phyloP scores from a whole-genome alignment of 53 echinoderm and acorn worm genomes.

The Antedon mediterranea region DNA sequence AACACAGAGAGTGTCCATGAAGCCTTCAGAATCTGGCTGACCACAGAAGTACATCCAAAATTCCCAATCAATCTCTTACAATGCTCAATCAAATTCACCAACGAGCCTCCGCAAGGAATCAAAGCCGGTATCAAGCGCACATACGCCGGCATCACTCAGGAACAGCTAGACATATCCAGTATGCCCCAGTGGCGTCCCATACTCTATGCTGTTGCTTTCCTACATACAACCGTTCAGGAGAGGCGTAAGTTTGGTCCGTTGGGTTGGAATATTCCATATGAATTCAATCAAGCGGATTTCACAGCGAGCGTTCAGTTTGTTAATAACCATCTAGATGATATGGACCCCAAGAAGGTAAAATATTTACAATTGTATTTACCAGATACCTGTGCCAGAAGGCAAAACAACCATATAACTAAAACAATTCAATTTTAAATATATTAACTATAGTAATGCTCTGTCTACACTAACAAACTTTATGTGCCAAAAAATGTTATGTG shows the following conservation, averaged over 20 bases:
- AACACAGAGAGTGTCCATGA: slow-evolving; percentile 55
- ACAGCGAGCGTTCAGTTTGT: slow-evolving; percentile 89
- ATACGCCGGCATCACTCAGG: slow-evolving; percentile 96
- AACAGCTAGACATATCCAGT: slow-evolving; percentile 93
- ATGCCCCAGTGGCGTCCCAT: slow-evolving; percentile 88
- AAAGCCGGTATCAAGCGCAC: slow-evolving; percentile 95
- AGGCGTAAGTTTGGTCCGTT: slow-evolving; percentile 93
- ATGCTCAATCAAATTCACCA: slow-evolving; percentile 90
- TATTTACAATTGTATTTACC: no score
- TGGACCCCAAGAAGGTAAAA: slow-evolving; percentile 83
- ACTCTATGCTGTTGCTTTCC: slow-evolving; percentile 91
- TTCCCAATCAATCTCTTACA: slow-evolving; percentile 96
- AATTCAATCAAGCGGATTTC: slow-evolving; percentile 99
- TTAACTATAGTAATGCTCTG: no score
- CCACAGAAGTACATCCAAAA: slow-evolving; percentile 83
- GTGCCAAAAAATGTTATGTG: no score
- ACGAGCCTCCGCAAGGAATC: slow-evolving; percentile 96
- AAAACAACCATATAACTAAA: no score
- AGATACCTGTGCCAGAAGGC: no score
- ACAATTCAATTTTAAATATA: no score
- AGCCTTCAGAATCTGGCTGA: slow-evolving; percentile 88
- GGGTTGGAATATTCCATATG: slow-evolving; percentile 99
- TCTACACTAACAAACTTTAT: no score
- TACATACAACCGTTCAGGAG: slow-evolving; percentile 97
- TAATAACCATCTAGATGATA: slow-evolving; percentile 92